Evolutionary conservation across 2,888 invertebrate genomes (phyloP), one percentile per base, ranked within the genome.

Genomic region (Lasioglossum calceatum): DNA sequence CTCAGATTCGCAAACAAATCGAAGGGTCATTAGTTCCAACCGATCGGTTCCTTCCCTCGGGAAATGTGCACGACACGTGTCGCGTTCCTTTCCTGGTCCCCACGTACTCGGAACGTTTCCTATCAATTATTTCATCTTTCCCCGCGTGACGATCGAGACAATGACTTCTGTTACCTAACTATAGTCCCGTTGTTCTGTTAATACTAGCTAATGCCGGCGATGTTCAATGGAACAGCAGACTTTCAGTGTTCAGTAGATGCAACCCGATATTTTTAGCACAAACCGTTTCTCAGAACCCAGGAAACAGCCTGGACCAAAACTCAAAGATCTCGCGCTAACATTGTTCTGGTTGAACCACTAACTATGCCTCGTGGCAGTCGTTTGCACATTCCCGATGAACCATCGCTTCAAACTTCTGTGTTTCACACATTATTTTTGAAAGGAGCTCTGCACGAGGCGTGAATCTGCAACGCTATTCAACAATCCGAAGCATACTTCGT

Each of bases 251-350:
- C 70, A 70, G 39, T 70, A n/a, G 42, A n/a, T n/a, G 70, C 70
- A 70, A 39, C 42, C 1, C 42, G 39, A n/a, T 70, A 70, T 70
- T 70, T 70, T 70, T 70, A 70, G 70, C 70, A 8, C 70, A 23
- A 39, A 70, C 70, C 1, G n/a, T 70, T 70, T 70, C 42, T 4
- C n/a, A 39, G 70, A 70, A 70, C 1, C 12, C 70, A 2, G n/a
- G 36, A n/a, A 70, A 42, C 39, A 42, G 39, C 39, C n/a, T 42
- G 36, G 23, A 70, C 42, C 42, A 12, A 39, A 39, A 42, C n/a
- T 8, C n/a, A 19, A 67, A 67, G 70, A 39, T 70, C 39, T n/a
- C 42, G 23, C 42, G 70, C 36, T 36, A 67, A 70, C 42, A 70
- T 39, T 70, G 70, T 70, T 42, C 39, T 23, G 42, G 10, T 70